Base-by-base conservation (phyloP, 2,797 vertebrate species). In the Bucorvus abyssinicus region DNA sequence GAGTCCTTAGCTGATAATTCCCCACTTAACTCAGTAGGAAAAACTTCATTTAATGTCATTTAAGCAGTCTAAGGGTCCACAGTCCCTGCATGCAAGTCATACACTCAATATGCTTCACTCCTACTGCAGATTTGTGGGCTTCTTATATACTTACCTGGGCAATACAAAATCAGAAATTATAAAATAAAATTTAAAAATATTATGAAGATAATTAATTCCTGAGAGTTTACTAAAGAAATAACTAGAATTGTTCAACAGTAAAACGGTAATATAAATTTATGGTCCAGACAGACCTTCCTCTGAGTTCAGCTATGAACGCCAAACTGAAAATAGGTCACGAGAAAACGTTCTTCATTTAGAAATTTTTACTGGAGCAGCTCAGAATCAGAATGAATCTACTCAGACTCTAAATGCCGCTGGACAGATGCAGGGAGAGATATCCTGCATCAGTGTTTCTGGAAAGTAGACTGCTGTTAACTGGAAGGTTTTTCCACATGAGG, bases 301-400 rank as follows among this genome's bases (percentile, higher is more conserved):
- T 44, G 44, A 82, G 14, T 56, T 89, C 23, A 16, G 75, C 73
- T 79, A 22, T 56, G 55, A 94, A 55, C 27, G 71, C 84, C 52
- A 94, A 93, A 42, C 38, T 64, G 49, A 95, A 96, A 95, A 84
- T 23, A 80, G 40, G 30, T 93, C 55, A 89, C 12, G 34, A 94
- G 84, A 61, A 93, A 71, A 59, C 14, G 38, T 65, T 65, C 49
- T 32, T 79, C 6, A 27, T 32, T 70, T 71, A 57, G 50, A 53
- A 69, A 65, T 44, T n/a, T 77, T 84, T 42, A 69, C 23, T 50
- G 49, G 17, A 78, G 14, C 16, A 76, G 21, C 57, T 93, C 32
- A 74, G 82, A 95, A 91, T 59, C 57, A 73, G 42, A 93, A 70
- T 1, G 1, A 82, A 82, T 65, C 63, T 77, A 44, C 40, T 85